Conservation (phyloP, 1,140 invertebrate species). For the Habropoda laboriosa region DNA sequence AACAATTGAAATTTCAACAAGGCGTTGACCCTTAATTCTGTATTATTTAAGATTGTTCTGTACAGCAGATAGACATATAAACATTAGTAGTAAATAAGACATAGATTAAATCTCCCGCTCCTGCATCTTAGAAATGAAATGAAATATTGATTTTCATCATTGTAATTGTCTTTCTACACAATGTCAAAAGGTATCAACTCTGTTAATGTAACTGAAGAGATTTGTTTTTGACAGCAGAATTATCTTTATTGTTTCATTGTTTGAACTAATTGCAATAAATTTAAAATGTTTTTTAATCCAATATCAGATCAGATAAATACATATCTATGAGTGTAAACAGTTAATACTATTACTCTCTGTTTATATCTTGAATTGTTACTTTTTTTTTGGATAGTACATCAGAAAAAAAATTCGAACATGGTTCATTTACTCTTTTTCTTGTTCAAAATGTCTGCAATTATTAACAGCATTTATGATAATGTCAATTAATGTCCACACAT, state of each 20-base stretch:
- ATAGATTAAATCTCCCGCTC: neutral
- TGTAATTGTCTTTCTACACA: neutral
- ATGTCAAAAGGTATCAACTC: neutral
- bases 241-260: neutral
- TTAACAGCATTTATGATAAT: neutral
- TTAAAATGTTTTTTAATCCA: too few species aligned
- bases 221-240: neutral
- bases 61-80: conserved; percentile 16
- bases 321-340: too few species aligned
- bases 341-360: too few species aligned
- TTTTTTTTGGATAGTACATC: too few species aligned
- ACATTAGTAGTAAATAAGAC: neutral
- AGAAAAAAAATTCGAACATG: too few species aligned
- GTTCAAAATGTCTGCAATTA: neutral
- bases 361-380: too few species aligned
- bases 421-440: neutral
- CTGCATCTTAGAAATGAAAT: neutral
- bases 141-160: neutral
- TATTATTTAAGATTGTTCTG: neutral
- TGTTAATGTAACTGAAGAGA: neutral
- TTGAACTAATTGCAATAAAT: neutral
- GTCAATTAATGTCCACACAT: neutral
- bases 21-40: conserved; percentile 74
- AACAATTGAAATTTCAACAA: conserved; percentile 85
- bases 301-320: too few species aligned